Percentiles rank a stretch among this genome's conserved stretches.
Conservation (phyloP, 1,140 invertebrate genomes). For the Brachionus koreanus region DNA sequence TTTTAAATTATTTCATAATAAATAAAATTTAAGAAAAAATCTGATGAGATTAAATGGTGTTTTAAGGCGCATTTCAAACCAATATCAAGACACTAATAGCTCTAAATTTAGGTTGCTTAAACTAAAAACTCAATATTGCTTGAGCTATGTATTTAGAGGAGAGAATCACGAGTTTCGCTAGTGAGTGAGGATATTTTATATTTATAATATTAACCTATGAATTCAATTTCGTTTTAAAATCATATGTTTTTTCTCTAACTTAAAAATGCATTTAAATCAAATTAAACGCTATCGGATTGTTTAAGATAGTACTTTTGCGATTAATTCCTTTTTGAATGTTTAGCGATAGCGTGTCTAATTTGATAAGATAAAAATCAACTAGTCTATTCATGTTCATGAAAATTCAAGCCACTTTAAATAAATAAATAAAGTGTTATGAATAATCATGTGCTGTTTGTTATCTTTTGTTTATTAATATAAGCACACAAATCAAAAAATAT, state of each 20-base stretch:
- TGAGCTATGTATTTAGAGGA: background rate
- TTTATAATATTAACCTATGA: background rate
- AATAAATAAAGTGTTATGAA: too few species aligned
- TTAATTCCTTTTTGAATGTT: background rate
- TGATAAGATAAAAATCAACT: background rate
- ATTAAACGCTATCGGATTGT: background rate
- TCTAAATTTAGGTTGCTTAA: background rate
- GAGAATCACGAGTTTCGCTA: background rate
- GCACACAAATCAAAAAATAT: background rate
- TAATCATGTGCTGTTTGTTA: background rate
- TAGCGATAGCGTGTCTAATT: background rate
- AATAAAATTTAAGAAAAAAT: background rate
- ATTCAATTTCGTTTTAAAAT: background rate
- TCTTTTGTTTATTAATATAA: background rate
- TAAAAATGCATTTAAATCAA: background rate
- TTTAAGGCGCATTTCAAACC: background rate
- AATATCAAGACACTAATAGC: background rate
- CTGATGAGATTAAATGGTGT: background rate
- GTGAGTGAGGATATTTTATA: background rate
- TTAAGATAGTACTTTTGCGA: background rate
- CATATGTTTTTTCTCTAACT: background rate
- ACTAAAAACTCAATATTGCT: background rate
- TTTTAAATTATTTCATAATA: too few species aligned
- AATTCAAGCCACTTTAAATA: too few species aligned
- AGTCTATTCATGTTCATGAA: background rate